These are phyloP conservation scores for Synchiropus splendidus DNA, from an alignment of 2,113 vertebrate genomes.

Conservation along the genomic window DNA sequence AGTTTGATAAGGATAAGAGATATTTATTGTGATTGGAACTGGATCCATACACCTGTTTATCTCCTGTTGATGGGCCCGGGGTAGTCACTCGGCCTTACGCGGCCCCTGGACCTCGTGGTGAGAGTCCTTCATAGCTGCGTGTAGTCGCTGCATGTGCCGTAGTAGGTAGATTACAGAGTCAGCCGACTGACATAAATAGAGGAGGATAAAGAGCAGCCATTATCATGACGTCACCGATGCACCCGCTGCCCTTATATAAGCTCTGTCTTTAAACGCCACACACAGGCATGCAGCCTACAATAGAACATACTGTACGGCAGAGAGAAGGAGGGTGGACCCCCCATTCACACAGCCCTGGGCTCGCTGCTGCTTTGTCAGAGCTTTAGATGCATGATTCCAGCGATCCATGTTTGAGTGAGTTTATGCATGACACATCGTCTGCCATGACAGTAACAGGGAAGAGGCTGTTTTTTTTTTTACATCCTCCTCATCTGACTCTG, in stretches of 20 bases:
- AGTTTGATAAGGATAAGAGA: no score
- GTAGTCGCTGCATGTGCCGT: conserved; percentile 10
- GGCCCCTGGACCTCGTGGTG: not conserved
- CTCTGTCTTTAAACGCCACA: conserved; percentile 27
- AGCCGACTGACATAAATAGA: conserved; percentile 36
- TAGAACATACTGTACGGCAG: conserved; percentile 26
- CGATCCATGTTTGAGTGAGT: conserved; percentile 13
- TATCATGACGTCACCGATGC: conserved; percentile 44
- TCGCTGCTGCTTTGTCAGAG: conserved; percentile 25
- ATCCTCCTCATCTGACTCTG: conserved; percentile 19
- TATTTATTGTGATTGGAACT: no score
- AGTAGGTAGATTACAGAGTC: conserved; percentile 37
- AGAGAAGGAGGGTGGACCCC: conserved; percentile 2
- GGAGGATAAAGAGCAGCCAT: conserved; percentile 36
- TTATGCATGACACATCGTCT: conserved; percentile 1
- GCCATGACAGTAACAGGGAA: conserved; percentile 8
- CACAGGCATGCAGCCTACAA: conserved; percentile 29
- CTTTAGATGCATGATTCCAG: conserved; percentile 27
- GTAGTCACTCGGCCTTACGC: no score
- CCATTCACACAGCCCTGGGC: conserved; percentile 21
- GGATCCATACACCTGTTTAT: no score
- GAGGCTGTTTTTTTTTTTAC: conserved; percentile 14
- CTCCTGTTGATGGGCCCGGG: no score
- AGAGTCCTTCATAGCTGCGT: conserved; percentile 7
- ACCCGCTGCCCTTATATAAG: conserved; percentile 46